Conservation (phyloP, 2,113 vertebrate species). For the Morone chrysops region DNA sequence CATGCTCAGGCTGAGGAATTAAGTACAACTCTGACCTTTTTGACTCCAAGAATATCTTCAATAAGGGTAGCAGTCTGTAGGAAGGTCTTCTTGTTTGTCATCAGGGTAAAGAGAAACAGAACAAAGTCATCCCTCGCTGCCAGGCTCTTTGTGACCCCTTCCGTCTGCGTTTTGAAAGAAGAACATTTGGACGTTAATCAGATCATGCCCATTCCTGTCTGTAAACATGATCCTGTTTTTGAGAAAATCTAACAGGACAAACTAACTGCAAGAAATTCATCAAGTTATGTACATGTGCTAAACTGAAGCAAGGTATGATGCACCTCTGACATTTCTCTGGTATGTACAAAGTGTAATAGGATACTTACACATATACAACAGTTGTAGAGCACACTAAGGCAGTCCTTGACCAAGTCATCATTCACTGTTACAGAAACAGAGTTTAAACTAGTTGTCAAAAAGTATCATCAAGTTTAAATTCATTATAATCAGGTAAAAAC, state of each 20-base stretch:
- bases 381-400: slow-evolving; percentile 96
- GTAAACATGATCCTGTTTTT: not conserved
- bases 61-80: slow-evolving; percentile 96
- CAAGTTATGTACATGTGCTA: not conserved
- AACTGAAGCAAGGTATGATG: not conserved
- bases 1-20: not conserved
- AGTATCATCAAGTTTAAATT: not conserved
- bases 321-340: slow-evolving; percentile 4
- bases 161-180: slow-evolving; percentile 82
- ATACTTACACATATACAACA: slow-evolving; percentile 96
- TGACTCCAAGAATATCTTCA: slow-evolving; percentile 95
- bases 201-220: not conserved
- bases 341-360: not conserved
- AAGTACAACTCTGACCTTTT: slow-evolving; percentile 87
- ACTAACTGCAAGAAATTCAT: not conserved
- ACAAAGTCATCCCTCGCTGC: slow-evolving; percentile 96
- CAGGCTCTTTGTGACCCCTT: slow-evolving; percentile 92
- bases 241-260: not conserved
- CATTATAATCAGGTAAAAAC: not conserved
- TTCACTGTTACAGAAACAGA: slow-evolving; percentile 86
- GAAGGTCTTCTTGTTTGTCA: slow-evolving; percentile 98
- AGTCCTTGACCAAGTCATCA: slow-evolving; percentile 95
- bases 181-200: not conserved
- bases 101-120: slow-evolving; percentile 94
- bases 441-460: not conserved